phyloP scores from a whole-genome alignment of 2,797 vertebrate genomes.

The Aldrovandia affinis region DNA sequence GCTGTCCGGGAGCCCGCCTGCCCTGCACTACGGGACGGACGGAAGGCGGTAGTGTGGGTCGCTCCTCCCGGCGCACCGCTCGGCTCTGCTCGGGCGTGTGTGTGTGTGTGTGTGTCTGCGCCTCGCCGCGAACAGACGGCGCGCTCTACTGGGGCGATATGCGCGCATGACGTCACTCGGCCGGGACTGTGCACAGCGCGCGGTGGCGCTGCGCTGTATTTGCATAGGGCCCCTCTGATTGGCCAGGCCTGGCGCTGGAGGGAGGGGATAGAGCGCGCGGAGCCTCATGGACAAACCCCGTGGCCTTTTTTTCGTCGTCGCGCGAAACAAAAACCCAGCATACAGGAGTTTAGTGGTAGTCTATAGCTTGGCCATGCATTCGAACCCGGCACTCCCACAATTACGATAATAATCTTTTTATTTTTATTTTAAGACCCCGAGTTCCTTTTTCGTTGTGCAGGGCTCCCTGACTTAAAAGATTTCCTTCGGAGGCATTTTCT shows the following conservation, averaged over 20 bases:
- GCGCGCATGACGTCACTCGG: slow-evolving; percentile 38
- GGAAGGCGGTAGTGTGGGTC: slow-evolving; percentile 57
- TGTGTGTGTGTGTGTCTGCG: too few relatives aligned
- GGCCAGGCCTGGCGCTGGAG: slow-evolving; percentile 53
- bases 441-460: too few relatives aligned
- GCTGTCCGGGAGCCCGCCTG: slow-evolving; percentile 41
- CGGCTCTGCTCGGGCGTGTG: slow-evolving; percentile 78
- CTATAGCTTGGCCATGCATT: not conserved
- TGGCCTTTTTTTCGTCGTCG: slow-evolving; percentile 83
- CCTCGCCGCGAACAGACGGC: slow-evolving; percentile 80
- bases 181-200: slow-evolving; percentile 71
- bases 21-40: slow-evolving; percentile 45
- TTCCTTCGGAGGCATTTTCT: too few relatives aligned
- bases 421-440: too few relatives aligned
- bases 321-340: slow-evolving; percentile 60
- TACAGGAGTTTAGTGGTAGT: not conserved
- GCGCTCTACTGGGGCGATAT: slow-evolving; percentile 29
- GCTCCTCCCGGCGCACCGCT: slow-evolving; percentile 79
- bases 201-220: slow-evolving; percentile 69
- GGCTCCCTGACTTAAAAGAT: too few relatives aligned
- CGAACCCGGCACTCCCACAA: not conserved
- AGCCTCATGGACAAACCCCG: slow-evolving; percentile 47
- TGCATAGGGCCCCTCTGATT: slow-evolving; percentile 72
- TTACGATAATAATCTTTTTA: not conserved
- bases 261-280: slow-evolving; percentile 58